Conservation (phyloP, 2,888 invertebrate species). For the Diarsia brunnea region DNA sequence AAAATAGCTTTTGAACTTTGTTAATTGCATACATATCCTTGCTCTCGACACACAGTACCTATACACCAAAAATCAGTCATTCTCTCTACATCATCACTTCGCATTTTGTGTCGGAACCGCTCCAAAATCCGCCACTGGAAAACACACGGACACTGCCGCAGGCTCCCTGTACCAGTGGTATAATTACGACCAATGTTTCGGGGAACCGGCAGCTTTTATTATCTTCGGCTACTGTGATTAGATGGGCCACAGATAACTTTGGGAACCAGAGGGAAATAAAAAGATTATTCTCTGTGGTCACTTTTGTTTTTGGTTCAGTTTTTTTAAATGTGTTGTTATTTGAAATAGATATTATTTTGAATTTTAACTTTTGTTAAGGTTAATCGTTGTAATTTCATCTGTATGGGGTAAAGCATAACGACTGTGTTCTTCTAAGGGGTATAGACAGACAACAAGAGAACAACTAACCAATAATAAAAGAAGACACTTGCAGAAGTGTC, state of each 20-base stretch:
- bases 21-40: too few species aligned
- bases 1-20: too few species aligned
- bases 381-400: neutral
- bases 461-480: too few species aligned
- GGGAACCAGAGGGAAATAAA: conserved; percentile 68
- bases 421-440: too few species aligned
- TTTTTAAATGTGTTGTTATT: conserved; percentile 43
- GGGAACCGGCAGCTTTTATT: conserved; percentile 78
- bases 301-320: conserved; percentile 42
- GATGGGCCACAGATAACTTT: conserved; percentile 83
- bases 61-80: too few species aligned
- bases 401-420: too few species aligned
- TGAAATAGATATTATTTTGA: conserved; percentile 30
- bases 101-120: conserved; percentile 46
- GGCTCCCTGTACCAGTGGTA: conserved; percentile 73
- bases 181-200: conserved; percentile 83
- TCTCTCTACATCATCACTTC: neutral
- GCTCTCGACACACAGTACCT: too few species aligned
- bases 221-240: conserved; percentile 86
- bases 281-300: conserved; percentile 42
- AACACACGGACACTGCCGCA: conserved; percentile 68
- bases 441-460: too few species aligned
- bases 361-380: neutral
- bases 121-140: conserved; percentile 38
- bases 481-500: too few species aligned